These are phyloP conservation scores for Lampris incognitus DNA, from an alignment of 2,113 vertebrate genomes.

Conservation along the genomic window DNA sequence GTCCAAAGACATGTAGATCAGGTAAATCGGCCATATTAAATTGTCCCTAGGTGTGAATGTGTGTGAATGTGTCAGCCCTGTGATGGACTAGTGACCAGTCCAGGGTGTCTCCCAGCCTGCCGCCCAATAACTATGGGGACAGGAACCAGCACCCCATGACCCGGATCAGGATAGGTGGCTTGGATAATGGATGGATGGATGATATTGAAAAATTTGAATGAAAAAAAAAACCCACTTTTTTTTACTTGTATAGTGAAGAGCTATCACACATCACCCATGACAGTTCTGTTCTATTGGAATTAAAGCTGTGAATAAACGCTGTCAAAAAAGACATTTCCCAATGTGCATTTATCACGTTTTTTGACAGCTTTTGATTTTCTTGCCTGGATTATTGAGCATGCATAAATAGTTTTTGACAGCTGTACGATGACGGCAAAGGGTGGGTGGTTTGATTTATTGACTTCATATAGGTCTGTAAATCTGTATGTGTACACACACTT, in stretches of 20 bases:
- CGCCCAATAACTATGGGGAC: too few relatives aligned
- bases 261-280: neutral
- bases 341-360: constrained; percentile 4
- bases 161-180: too few relatives aligned
- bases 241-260: neutral
- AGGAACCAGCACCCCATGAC: too few relatives aligned
- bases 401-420: neutral
- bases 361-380: neutral
- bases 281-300: constrained; percentile 1
- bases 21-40: too few relatives aligned
- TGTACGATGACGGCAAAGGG: neutral
- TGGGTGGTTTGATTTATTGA: constrained; percentile 17
- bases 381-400: too few relatives aligned
- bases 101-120: too few relatives aligned
- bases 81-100: too few relatives aligned
- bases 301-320: constrained; percentile 16
- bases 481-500: neutral
- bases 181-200: too few relatives aligned
- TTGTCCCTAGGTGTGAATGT: too few relatives aligned
- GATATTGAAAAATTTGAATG: neutral
- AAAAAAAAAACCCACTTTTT: neutral
- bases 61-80: too few relatives aligned
- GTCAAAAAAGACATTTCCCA: constrained; percentile 25
- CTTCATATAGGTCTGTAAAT: constrained; percentile 6
- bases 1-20: too few relatives aligned